phyloP scores from a whole-genome alignment of 2,888 invertebrate genomes.

The Zaprionus lineosus region DNA sequence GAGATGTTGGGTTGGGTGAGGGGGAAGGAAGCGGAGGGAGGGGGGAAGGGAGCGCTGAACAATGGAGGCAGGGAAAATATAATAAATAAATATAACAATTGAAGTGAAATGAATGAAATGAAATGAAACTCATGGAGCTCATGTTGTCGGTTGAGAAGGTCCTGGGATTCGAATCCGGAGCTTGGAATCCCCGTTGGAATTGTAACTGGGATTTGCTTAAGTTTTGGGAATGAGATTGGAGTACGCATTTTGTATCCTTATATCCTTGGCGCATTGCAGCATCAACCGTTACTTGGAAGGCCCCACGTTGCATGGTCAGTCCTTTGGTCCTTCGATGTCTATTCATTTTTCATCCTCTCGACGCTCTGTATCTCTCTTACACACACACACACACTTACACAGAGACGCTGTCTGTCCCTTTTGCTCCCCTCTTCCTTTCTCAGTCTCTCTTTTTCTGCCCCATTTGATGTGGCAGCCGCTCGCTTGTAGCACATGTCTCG shows the following conservation, averaged over 20 bases:
- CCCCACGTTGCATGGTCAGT: slow-evolving; percentile 19
- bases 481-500: slow-evolving; percentile 40
- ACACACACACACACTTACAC: no score
- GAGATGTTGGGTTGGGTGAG: no score
- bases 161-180: not conserved
- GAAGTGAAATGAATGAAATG: slow-evolving; percentile 62
- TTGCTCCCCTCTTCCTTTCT: slow-evolving; percentile 2
- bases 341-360: slow-evolving; percentile 42
- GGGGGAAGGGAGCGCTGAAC: slow-evolving; percentile 11
- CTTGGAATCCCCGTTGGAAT: not conserved
- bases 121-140: slow-evolving; percentile 58
- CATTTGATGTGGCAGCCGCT: slow-evolving; percentile 39
- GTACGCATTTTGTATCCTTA: no score
- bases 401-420: slow-evolving; percentile 2
- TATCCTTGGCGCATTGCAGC: slow-evolving; percentile 24
- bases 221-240: not conserved
- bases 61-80: slow-evolving; percentile 37
- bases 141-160: slow-evolving; percentile 11
- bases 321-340: slow-evolving; percentile 14
- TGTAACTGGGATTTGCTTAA: not conserved
- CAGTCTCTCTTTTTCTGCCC: not conserved
- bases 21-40: no score
- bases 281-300: no score
- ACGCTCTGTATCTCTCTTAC: no score
- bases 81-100: slow-evolving; percentile 72